These are phyloP conservation scores for Sceloporus undulatus DNA, from an alignment of 2,113 vertebrate genomes.

Conservation along the genomic window DNA sequence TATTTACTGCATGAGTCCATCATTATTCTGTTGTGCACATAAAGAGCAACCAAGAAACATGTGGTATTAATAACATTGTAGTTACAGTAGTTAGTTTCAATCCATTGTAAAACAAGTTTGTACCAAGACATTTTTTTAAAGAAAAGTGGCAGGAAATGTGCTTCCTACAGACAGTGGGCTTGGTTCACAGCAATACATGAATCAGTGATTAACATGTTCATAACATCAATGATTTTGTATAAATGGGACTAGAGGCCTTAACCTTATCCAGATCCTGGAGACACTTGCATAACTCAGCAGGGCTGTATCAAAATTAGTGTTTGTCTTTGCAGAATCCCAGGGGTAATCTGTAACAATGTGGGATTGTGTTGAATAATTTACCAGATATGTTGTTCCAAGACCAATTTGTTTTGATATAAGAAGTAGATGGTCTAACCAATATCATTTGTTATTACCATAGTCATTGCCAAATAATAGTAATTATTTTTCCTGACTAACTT, in stretches of 20 bases:
- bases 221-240: slow-evolving; percentile 28
- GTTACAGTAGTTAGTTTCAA: slow-evolving; percentile 59
- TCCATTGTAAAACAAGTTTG: slow-evolving; percentile 59
- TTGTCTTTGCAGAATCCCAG: slow-evolving; percentile 4
- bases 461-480: background rate
- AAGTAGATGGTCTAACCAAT: background rate
- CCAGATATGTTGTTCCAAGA: background rate
- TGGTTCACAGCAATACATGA: slow-evolving; percentile 66
- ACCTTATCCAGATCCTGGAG: slow-evolving; percentile 19
- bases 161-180: slow-evolving; percentile 64
- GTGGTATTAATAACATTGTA: slow-evolving; percentile 66
- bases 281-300: slow-evolving; percentile 41
- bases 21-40: slow-evolving; percentile 47
- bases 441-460: background rate
- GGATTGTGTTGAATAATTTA: background rate
- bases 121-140: slow-evolving; percentile 51
- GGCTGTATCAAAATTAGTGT: slow-evolving; percentile 8
- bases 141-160: slow-evolving; percentile 62
- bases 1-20: slow-evolving; percentile 70
- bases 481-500: background rate
- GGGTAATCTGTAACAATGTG: background rate
- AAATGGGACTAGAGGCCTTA: slow-evolving; percentile 31
- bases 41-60: slow-evolving; percentile 61
- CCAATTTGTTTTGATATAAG: background rate
- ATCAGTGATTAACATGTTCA: slow-evolving; percentile 40